Percentiles rank a stretch among this genome's conserved stretches.
phyloP scores from a whole-genome alignment of 92 coral and sea anemone species.

The Galaxea fascicularis region DNA sequence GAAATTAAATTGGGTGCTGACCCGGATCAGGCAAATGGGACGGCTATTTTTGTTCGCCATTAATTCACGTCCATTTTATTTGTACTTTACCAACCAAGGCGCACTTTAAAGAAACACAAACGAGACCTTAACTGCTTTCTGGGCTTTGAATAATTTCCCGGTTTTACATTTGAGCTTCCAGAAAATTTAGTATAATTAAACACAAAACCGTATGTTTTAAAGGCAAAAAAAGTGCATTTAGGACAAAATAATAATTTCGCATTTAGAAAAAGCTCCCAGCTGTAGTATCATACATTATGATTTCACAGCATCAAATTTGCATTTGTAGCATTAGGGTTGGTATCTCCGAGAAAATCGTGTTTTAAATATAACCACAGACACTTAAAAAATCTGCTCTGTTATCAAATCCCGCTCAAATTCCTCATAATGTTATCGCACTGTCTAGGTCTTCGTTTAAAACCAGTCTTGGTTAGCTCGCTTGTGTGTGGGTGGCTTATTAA shows the following conservation, averaged over 20 bases:
- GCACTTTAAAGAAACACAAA: conserved; percentile 40
- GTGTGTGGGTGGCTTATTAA: conserved; percentile 37
- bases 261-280: conserved; percentile 29
- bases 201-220: conserved; percentile 1
- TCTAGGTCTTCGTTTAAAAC: not conserved
- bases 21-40: conserved; percentile 38
- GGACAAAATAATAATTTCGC: conserved; percentile 17
- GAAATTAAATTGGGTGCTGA: conserved; percentile 44
- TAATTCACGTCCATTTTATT: conserved; percentile 48
- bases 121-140: conserved; percentile 45
- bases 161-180: conserved; percentile 3
- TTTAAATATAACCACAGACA: conserved; percentile 22
- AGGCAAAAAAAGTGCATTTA: not conserved
- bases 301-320: conserved; percentile 36
- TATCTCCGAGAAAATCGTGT: conserved; percentile 38
- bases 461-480: not conserved
- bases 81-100: conserved; percentile 51
- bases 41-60: conserved; percentile 44
- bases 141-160: not conserved
- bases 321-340: conserved; percentile 5
- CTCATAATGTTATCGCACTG: conserved; percentile 1
- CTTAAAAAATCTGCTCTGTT: conserved; percentile 27
- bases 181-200: not conserved
- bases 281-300: conserved; percentile 17
- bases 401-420: conserved; percentile 35